Conservation (phyloP, 1,140 invertebrate genomes). For the Cyclina sinensis region DNA sequence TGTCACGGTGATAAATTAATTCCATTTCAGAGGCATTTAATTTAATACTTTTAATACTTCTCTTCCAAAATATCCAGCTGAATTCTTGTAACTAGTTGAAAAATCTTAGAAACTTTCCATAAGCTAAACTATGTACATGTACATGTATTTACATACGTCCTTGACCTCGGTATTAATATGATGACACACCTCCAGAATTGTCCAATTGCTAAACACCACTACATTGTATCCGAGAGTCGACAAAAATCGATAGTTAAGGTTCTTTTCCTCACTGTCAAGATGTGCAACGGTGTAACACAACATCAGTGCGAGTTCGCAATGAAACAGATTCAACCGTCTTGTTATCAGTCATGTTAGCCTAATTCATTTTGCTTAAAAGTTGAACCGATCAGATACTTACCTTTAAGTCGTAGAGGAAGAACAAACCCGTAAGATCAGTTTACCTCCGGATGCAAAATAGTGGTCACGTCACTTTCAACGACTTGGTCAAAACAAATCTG, state of each 20-base stretch:
- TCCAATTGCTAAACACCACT: constrained; percentile 42
- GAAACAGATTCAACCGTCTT: no score
- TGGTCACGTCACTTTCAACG: no score
- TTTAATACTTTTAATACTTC: neutral
- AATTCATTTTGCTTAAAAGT: no score
- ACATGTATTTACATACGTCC: constrained; percentile 58
- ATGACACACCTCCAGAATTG: constrained; percentile 64
- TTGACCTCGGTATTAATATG: constrained; percentile 9
- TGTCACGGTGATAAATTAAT: neutral
- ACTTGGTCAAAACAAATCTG: no score
- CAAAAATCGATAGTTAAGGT: neutral
- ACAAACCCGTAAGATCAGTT: no score
- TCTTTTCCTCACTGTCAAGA: neutral
- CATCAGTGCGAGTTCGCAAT: neutral
- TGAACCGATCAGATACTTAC: no score
- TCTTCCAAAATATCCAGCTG: neutral
- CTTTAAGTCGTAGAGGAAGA: no score
- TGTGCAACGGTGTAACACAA: neutral
- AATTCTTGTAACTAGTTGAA: neutral
- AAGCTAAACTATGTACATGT: neutral
- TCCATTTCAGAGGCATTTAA: neutral
- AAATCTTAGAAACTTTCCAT: constrained; percentile 32
- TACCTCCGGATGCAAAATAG: no score
- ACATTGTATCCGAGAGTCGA: neutral
- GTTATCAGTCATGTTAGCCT: no score